Base-by-base conservation (phyloP, 2,797 vertebrate genomes). In the Tamandua tetradactyla region DNA sequence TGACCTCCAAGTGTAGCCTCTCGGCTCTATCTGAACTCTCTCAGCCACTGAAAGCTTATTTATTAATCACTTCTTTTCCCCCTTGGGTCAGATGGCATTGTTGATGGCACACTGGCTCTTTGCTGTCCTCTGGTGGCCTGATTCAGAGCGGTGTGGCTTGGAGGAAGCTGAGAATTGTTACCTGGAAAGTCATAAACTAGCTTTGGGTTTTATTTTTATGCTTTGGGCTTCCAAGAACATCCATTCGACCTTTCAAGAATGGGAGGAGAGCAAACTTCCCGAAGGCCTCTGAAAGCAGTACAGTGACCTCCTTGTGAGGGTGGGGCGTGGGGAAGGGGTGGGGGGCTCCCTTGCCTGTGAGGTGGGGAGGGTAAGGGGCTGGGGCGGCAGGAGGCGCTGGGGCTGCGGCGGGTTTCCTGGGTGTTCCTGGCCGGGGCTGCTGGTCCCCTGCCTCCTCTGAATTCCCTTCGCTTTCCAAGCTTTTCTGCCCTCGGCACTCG, bases 171-270 rank as follows among this genome's bases (percentile, higher is more conserved):
- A 82, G n/a, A 85, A 78, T 62, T 55, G 71, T 9, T 82, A 61
- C 32, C 44, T 86, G 62, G 30, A 79, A 79, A 93, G 49, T 20
- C 62, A 61, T 72, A 20, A 74, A 20, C 18, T 7, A 18, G 18
- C 72, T 94, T 71, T 69, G 40, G 32, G 52, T 88, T 92, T 94
- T 47, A 42, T 59, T 66, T 42, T 4, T 94, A 72, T 79, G 42
- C 59, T 84, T 25, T 25, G 32, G 30, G 40, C 40, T 32, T 93
- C 72, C 30, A 91, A 74, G n/a, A 78, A 44, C 68, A 75, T 75
- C 59, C 83, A 17, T 9, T 80, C 27, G 80, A 11, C 9, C 86
- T 93, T 81, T 85, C 49, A 78, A 49, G 89, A 85, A 20, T 12
- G 11, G 22, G 17, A 61, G 62, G 32, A 62, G 44, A 78, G 75